Evolutionary conservation across 2,888 invertebrate genomes (phyloP), one percentile per base, ranked within the genome.

Genomic region (Euproctis similis): DNA sequence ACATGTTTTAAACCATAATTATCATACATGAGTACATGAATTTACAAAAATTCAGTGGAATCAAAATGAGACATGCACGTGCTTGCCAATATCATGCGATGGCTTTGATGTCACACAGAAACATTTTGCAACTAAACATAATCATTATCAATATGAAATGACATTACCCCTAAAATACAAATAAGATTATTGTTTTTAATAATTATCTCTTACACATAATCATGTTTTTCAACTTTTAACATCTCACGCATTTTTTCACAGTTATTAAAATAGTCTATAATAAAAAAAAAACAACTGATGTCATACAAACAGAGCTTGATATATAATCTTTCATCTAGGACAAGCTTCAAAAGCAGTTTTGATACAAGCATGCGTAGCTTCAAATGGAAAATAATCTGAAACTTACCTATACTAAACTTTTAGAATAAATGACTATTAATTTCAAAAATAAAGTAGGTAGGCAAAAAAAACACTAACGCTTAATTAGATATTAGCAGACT

Each of bases 321-420:
- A 4, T 19, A 10, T 26, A 18, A 30, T 9, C 16, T 40, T 33
- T 35, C 32, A 9, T 34, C 31, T 35, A 34, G 38, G 42, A 60
- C 50, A 53, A 50, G 67, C 70, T 67, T 68, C 48, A 48, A 45
- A 46, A 60, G 55, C 69, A 68, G 69, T 68, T 72, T 54, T n/a
- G n/a, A 38, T 48, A 29, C 54, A 52, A 51, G 75, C 75, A 75
- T 75, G 75, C 46, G 60, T 67, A 59, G 62, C 37, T 45, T 36
- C 42, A 47, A 47, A 34, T 35, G 36, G 36, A 42, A 43, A 45
- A 39, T 27, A 8, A 42, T 20, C 28, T 30, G 16, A 33, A 36
- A 30, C 8, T 23, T 30, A 28, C n/a, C n/a, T n/a, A n/a, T n/a
- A n/a, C n/a, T n/a, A n/a, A n/a, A n/a, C n/a, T 34, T 21, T 34